These are phyloP conservation scores for Myotis planiceps DNA, from an alignment of 2,797 vertebrate genomes.

Conservation along the genomic window DNA sequence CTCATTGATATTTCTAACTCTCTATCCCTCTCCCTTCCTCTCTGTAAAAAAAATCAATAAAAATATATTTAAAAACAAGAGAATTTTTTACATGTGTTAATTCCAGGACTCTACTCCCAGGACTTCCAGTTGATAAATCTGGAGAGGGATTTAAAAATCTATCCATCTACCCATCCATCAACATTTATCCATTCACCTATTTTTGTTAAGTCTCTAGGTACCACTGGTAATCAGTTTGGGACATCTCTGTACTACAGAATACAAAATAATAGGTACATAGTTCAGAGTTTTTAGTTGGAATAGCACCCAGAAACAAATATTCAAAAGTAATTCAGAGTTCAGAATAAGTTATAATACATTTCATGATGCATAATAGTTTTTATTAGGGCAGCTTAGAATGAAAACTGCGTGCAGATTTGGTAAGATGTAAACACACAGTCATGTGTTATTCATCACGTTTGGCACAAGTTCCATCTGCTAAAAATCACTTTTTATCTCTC, in stretches of 20 bases:
- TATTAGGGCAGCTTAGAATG: neutral
- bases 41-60: too few relatives aligned
- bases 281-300: neutral
- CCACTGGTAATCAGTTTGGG: neutral
- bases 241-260: neutral
- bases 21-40: too few relatives aligned
- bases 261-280: neutral
- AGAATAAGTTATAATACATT: neutral
- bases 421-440: neutral
- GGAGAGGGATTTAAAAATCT: neutral
- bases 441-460: neutral
- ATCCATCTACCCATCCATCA: neutral
- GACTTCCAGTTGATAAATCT: neutral
- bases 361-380: neutral
- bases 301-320: neutral
- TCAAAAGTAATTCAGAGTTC: neutral
- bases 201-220: neutral
- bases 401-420: neutral
- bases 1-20: too few relatives aligned
- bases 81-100: neutral
- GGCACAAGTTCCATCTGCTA: neutral
- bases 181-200: neutral
- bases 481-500: neutral
- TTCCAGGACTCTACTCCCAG: neutral
- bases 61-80: too few relatives aligned